Percentiles rank a stretch among this genome's conserved stretches.
Evolutionary conservation across 2,888 invertebrate species (phyloP).

Genomic region (Amphipoea lucens): DNA sequence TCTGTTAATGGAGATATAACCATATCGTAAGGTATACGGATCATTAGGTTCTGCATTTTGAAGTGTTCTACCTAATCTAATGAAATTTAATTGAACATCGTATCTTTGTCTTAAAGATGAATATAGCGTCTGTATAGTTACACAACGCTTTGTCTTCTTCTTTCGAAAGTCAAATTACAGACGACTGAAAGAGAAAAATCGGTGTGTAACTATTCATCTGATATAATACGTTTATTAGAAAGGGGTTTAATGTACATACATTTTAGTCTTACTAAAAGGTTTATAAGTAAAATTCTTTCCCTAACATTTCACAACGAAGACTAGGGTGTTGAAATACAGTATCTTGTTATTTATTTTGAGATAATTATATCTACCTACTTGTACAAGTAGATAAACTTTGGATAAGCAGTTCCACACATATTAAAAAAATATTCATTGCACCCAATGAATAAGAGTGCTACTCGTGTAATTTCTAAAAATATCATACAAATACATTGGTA

Average conservation of each 20-base stretch:
- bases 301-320: not conserved
- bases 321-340: not conserved
- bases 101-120: not conserved
- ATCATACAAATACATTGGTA: not conserved
- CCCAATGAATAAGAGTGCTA: not conserved
- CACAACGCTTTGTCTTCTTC: too few relatives aligned
- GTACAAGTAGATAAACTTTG: not conserved
- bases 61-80: not conserved
- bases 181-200: too few relatives aligned
- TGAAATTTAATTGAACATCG: not conserved
- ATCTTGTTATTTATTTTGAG: too few relatives aligned
- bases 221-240: too few relatives aligned
- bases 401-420: too few relatives aligned
- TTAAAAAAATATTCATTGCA: not conserved
- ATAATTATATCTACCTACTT: not conserved
- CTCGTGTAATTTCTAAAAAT: slow-evolving; percentile 13
- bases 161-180: too few relatives aligned
- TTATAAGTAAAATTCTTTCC: not conserved
- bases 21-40: not conserved
- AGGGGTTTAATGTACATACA: too few relatives aligned
- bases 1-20: slow-evolving; percentile 21
- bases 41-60: not conserved
- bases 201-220: too few relatives aligned
- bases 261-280: too few relatives aligned
- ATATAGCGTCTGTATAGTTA: too few relatives aligned